Evolutionary conservation across 2,113 vertebrate genomes (phyloP).

Genomic region (Eublepharis macularius): DNA sequence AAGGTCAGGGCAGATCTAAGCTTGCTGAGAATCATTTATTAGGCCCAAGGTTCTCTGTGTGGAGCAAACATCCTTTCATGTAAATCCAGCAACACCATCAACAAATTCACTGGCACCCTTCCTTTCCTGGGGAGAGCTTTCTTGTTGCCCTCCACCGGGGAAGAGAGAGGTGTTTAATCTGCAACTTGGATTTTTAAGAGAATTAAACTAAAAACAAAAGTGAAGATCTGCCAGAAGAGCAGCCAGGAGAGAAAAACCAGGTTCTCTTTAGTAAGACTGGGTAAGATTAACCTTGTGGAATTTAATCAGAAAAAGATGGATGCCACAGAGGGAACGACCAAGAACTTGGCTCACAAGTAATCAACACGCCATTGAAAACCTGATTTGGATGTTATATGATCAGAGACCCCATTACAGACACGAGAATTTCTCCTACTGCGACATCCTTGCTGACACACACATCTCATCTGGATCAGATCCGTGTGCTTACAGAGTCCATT

Average conservation of each 20-base stretch:
- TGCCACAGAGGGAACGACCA: constrained; percentile 43
- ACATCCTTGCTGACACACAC: too few species aligned
- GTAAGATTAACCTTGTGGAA: constrained; percentile 31
- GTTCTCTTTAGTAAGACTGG: constrained; percentile 21
- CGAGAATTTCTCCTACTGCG: too few species aligned
- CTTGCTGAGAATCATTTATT: constrained; percentile 34
- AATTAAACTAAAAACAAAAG: background rate
- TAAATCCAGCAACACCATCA: constrained; percentile 60
- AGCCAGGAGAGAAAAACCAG: constrained; percentile 8
- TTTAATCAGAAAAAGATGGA: constrained; percentile 45
- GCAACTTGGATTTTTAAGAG: background rate
- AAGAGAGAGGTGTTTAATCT: background rate
- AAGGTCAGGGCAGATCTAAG: constrained; percentile 6
- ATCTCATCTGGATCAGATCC: too few species aligned
- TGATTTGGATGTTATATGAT: too few species aligned
- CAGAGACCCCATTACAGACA: too few species aligned
- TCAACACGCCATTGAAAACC: too few species aligned
- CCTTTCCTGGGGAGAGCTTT: constrained; percentile 64
- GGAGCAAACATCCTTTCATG: constrained; percentile 56
- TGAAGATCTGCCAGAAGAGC: background rate
- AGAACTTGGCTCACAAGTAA: too few species aligned
- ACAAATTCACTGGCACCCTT: constrained; percentile 65
- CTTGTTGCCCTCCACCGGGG: constrained; percentile 48
- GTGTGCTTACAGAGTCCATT: too few species aligned
- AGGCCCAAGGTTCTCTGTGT: constrained; percentile 46